Percentiles rank a stretch among this genome's conserved stretches.
These are phyloP conservation scores for Parnassius glacialis DNA, from an alignment of 2,888 invertebrate species.

Conservation along the genomic window DNA sequence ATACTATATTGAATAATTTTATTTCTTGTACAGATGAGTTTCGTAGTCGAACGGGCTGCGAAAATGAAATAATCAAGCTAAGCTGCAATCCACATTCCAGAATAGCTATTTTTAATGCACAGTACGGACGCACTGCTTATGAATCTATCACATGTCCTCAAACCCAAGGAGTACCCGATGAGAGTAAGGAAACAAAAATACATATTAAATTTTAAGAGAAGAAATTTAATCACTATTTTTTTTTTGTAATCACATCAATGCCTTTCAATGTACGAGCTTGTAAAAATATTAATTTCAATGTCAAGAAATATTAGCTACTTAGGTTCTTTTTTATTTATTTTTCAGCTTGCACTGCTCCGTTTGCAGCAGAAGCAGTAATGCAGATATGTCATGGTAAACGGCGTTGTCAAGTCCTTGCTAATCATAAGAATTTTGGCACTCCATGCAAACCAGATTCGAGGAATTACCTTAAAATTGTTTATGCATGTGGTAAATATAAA, in stretches of 20 bases:
- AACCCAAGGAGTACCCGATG: conserved; percentile 88
- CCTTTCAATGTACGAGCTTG: too few relatives aligned
- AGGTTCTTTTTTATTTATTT: conserved; percentile 23
- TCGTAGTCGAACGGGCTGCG: conserved; percentile 92
- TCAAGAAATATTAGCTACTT: too few relatives aligned
- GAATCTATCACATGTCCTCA: conserved; percentile 90
- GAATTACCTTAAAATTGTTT: conserved; percentile 90
- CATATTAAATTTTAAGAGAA: too few relatives aligned
- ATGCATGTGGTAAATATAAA: conserved; percentile 88
- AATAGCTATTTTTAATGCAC: conserved; percentile 93
- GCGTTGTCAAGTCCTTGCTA: conserved; percentile 87
- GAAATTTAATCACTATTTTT: too few relatives aligned
- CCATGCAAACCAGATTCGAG: conserved; percentile 87
- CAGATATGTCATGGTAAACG: conserved; percentile 90
- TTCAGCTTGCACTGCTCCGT: conserved; percentile 90
- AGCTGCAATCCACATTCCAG: conserved; percentile 91
- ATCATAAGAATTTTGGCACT: conserved; percentile 87
- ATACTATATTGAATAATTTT: not conserved
- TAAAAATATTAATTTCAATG: too few relatives aligned
- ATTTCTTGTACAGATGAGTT: conserved; percentile 88
- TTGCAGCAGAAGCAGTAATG: conserved; percentile 94
- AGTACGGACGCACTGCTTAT: conserved; percentile 90
- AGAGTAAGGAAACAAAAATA: conserved; percentile 83
- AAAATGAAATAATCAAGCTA: conserved; percentile 90
- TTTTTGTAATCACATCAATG: too few relatives aligned